Evolutionary conservation across 2,113 vertebrate species (phyloP).

Genomic region (Thermophis baileyi): DNA sequence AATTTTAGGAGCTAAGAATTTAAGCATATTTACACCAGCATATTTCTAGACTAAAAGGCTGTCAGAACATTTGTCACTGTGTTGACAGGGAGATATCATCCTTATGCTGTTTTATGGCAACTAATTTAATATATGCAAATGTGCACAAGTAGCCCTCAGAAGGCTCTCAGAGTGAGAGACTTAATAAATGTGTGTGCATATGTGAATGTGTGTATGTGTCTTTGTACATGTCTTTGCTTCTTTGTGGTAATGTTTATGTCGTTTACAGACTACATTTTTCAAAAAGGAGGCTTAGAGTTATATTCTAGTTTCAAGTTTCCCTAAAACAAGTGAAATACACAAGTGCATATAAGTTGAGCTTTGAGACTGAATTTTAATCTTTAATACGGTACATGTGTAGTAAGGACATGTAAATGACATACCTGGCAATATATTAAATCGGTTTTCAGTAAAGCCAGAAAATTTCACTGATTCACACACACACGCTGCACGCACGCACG

Average conservation of each 20-base stretch:
- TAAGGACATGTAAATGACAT: constrained; percentile 40
- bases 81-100: constrained; percentile 44
- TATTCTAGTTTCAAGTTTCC: constrained; percentile 31
- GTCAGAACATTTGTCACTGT: constrained; percentile 55
- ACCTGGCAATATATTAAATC: constrained; percentile 52
- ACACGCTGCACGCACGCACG: too few species aligned
- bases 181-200: constrained; percentile 33
- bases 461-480: constrained; percentile 37
- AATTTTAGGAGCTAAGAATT: constrained; percentile 68
- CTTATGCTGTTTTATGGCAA: constrained; percentile 57
- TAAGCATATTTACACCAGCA: constrained; percentile 37
- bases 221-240: constrained; percentile 53
- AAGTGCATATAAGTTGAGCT: constrained; percentile 31
- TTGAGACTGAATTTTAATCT: constrained; percentile 56
- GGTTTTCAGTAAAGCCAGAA: constrained; percentile 58
- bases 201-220: constrained; percentile 57
- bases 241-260: constrained; percentile 55
- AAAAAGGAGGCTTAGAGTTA: constrained; percentile 20
- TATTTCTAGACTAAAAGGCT: constrained; percentile 55
- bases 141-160: constrained; percentile 37
- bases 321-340: constrained; percentile 6
- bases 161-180: constrained; percentile 23
- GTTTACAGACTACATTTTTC: constrained; percentile 23
- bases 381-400: constrained; percentile 47
- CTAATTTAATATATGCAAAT: constrained; percentile 55